A percentile compares a stretch with the other conserved stretches of the same genome.
phyloP scores from a whole-genome alignment of 2,797 vertebrate species.

The Arnoldichthys spilopterus region DNA sequence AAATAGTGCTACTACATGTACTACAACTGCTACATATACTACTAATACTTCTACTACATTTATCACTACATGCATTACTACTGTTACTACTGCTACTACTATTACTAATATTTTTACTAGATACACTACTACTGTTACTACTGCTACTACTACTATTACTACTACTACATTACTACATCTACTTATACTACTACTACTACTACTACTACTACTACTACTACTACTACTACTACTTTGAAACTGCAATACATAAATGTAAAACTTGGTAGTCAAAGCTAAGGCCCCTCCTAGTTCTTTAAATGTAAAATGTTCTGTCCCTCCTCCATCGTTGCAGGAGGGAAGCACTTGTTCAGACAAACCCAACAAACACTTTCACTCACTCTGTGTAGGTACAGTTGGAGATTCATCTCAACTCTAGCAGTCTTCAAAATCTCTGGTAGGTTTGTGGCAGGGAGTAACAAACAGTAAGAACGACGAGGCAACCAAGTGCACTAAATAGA shows the following conservation, averaged over 20 bases:
- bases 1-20: no score
- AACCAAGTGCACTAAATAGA: not conserved
- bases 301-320: conserved; percentile 40
- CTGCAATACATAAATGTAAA: not conserved
- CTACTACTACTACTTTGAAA: not conserved
- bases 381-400: conserved; percentile 19
- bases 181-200: not conserved
- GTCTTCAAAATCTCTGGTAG: conserved; percentile 15
- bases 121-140: no score
- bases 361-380: conserved; percentile 38
- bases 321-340: conserved; percentile 42
- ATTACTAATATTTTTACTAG: no score
- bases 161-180: no score
- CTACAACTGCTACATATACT: no score
- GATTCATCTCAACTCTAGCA: not conserved
- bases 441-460: conserved; percentile 9
- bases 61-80: no score
- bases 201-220: not conserved
- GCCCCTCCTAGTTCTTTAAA: conserved; percentile 38
- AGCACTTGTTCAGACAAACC: conserved; percentile 9
- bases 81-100: no score
- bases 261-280: not conserved
- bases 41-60: no score
- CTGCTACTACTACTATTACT: no score
- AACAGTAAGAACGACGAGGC: not conserved